These are phyloP conservation scores for Plectropomus leopardus DNA, from an alignment of 2,113 vertebrate species.

Conservation along the genomic window DNA sequence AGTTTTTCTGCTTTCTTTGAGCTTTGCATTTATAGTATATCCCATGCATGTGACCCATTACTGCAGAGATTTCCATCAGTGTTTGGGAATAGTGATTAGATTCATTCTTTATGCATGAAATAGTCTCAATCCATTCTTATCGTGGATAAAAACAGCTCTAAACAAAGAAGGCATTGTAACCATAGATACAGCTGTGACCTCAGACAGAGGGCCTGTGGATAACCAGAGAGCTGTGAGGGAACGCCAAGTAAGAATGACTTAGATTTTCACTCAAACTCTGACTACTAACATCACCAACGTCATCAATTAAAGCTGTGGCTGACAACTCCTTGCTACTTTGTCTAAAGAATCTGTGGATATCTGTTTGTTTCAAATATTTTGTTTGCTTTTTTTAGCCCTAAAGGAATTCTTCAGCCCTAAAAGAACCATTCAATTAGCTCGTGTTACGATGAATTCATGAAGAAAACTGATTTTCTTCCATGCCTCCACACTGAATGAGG, in stretches of 20 bases:
- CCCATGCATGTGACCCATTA: background rate
- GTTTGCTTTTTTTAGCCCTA: background rate
- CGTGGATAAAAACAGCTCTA: background rate
- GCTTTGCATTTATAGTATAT: background rate
- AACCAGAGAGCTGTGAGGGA: background rate
- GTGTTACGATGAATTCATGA: no score
- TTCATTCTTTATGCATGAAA: constrained; percentile 21
- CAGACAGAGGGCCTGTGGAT: background rate
- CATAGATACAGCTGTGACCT: constrained; percentile 21
- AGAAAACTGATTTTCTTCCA: no score
- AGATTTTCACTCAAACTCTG: background rate
- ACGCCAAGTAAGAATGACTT: constrained; percentile 13
- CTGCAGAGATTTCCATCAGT: background rate
- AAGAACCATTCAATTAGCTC: no score
- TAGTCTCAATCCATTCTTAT: constrained; percentile 32
- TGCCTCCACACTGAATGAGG: no score
- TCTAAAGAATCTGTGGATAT: background rate
- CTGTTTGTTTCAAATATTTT: background rate
- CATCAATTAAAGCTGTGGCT: background rate
- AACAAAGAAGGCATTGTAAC: constrained; percentile 42
- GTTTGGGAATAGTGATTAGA: constrained; percentile 11
- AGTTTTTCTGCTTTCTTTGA: background rate
- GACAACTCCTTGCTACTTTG: background rate
- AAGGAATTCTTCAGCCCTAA: no score
- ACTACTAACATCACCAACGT: background rate